A percentile compares a stretch with the other conserved stretches of the same genome.
phyloP scores from a whole-genome alignment of 2,888 invertebrate genomes.

The Metallyticus violacea region DNA sequence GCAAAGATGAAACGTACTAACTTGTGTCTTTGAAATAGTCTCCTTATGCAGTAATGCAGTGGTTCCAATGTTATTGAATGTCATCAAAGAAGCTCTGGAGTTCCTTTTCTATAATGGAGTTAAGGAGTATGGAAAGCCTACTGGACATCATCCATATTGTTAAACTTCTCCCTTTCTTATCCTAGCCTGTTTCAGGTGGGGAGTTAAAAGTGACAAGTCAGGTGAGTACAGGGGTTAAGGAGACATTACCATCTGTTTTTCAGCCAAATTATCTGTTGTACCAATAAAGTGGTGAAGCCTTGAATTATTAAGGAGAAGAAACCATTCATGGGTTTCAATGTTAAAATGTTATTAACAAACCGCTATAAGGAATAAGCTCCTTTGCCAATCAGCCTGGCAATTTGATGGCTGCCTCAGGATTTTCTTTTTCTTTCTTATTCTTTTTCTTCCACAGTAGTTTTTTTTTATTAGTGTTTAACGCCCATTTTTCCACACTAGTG shows the following conservation, averaged over 20 bases:
- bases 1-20: neutral
- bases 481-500: too few species aligned
- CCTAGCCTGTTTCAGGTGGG: neutral
- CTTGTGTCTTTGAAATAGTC: neutral
- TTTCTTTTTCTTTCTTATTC: too few species aligned
- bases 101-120: neutral
- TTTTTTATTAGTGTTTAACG: too few species aligned
- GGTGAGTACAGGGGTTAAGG: neutral
- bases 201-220: neutral
- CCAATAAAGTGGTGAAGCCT: too few species aligned
- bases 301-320: too few species aligned
- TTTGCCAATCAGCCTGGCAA: too few species aligned
- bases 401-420: too few species aligned
- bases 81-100: neutral
- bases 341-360: too few species aligned
- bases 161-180: neutral
- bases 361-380: too few species aligned
- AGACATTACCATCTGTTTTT: neutral
- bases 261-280: too few species aligned
- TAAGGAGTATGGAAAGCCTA: neutral
- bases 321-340: too few species aligned
- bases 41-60: neutral
- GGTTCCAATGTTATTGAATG: neutral
- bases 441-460: too few species aligned
- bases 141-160: neutral